Conservation (phyloP, 2,113 vertebrate genomes). For the Penelope pileata region DNA sequence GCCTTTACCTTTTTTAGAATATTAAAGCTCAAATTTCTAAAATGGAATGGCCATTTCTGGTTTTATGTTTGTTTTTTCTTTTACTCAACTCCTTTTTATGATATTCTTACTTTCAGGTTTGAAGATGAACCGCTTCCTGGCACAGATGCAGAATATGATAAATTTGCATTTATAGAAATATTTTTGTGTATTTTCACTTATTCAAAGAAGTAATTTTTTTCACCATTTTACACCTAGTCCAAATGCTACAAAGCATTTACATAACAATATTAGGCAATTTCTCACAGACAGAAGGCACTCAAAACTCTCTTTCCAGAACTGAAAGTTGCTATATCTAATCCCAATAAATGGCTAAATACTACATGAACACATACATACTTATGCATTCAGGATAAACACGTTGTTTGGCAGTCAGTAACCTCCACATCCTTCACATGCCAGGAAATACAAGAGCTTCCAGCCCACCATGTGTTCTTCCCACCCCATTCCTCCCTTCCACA, state of each 20-base stretch:
- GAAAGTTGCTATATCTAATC: not conserved
- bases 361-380: fast-evolving
- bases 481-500: not conserved
- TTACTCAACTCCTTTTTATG: not conserved
- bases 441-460: not conserved
- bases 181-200: not conserved
- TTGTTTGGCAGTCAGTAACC: not conserved
- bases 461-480: fast-evolving
- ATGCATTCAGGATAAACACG: not conserved
- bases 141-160: not conserved
- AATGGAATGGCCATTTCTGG: not conserved
- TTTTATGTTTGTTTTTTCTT: not conserved
- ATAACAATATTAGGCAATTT: not conserved
- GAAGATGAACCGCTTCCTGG: not conserved
- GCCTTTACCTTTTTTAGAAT: not conserved
- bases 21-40: not conserved
- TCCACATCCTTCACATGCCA: not conserved
- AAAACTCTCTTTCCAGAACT: not conserved
- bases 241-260: not conserved
- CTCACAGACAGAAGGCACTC: not conserved
- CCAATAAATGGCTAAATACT: not conserved
- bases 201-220: not conserved
- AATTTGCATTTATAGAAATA: not conserved
- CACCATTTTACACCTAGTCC: not conserved
- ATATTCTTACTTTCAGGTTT: not conserved